Conservation (phyloP, 2,797 vertebrate species). For the Catamblyrhynchus diadema region DNA sequence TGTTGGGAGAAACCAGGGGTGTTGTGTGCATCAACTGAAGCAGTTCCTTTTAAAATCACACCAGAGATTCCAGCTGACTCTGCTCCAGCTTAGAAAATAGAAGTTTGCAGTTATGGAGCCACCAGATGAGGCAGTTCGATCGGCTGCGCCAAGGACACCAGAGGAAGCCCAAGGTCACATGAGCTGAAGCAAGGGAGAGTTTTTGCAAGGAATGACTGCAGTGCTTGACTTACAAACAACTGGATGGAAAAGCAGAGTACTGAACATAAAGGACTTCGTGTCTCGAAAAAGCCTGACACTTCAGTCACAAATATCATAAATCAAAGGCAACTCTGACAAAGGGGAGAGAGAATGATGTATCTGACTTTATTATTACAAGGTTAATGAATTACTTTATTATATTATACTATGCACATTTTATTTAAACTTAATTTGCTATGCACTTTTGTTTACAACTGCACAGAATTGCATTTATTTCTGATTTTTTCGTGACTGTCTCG, state of each 20-base stretch:
- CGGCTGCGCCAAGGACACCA: background rate
- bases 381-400: no score
- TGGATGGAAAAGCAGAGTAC: background rate
- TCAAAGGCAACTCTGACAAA: no score
- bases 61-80: conserved; percentile 38
- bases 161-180: background rate
- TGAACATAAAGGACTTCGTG: rapidly evolving
- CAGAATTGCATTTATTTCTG: no score
- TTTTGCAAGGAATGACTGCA: background rate
- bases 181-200: background rate
- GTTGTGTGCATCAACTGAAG: background rate
- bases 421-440: no score
- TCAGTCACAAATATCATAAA: background rate
- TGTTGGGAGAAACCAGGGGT: background rate
- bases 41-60: background rate
- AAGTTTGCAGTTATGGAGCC: conserved; percentile 36
- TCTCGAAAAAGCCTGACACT: background rate
- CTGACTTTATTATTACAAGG: no score
- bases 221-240: background rate
- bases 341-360: no score
- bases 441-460: no score
- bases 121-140: conserved; percentile 25
- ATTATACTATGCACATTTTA: no score
- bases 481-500: no score
- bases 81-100: conserved; percentile 14